Evolutionary conservation across 2,888 invertebrate species (phyloP).

Genomic region (Hemithea aestivaria): DNA sequence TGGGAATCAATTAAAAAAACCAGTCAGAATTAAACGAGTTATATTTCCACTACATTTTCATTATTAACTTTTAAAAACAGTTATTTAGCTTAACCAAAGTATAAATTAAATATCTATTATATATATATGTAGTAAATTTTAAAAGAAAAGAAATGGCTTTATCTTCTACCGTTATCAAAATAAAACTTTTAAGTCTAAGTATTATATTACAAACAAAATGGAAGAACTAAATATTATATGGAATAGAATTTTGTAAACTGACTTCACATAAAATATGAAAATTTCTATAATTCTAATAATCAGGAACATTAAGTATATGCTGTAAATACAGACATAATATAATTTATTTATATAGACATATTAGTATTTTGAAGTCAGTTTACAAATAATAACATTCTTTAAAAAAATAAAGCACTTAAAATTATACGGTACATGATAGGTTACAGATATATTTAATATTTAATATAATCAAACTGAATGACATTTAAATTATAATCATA

Average conservation of each 20-base stretch:
- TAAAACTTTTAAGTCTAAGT: conserved; percentile 14
- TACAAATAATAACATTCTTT: conserved; percentile 5
- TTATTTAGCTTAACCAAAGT: conserved; percentile 13
- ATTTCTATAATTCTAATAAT: background rate
- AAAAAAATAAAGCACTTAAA: no score
- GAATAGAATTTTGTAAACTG: conserved; percentile 8
- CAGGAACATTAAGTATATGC: conserved; percentile 1
- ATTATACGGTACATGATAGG: no score
- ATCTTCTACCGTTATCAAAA: conserved; percentile 24
- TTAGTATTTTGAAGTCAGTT: conserved; percentile 5
- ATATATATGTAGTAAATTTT: conserved; percentile 1
- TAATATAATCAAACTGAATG: no score
- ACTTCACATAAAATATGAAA: conserved; percentile 8
- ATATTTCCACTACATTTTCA: conserved; percentile 9
- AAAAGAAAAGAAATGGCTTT: conserved; percentile 23
- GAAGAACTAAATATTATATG: conserved; percentile 34
- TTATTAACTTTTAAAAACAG: conserved; percentile 13
- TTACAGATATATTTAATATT: no score
- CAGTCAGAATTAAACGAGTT: conserved; percentile 12
- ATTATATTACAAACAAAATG: conserved; percentile 26
- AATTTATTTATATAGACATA: background rate
- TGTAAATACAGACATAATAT: background rate
- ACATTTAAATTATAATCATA: no score
- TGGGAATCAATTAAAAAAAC: background rate
- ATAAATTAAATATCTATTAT: conserved; percentile 20